Evolutionary conservation across 2,888 invertebrate species (phyloP).

Genomic region (Dione vanillae): DNA sequence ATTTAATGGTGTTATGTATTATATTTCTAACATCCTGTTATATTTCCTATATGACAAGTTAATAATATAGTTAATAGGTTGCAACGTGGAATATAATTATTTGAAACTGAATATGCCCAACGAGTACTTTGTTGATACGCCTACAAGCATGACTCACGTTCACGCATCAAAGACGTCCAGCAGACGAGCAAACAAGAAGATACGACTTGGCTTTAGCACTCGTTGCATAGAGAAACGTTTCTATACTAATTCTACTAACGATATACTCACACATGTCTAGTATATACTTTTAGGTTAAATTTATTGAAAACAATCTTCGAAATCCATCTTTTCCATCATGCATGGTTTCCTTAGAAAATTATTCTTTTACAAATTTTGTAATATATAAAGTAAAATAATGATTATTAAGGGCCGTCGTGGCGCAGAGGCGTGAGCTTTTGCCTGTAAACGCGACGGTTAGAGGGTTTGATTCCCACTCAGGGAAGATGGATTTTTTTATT

Average conservation of each 20-base stretch:
- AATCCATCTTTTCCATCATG: no score
- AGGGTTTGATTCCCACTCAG: no score
- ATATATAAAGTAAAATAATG: no score
- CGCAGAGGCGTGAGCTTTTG: no score
- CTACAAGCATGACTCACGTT: slow-evolving; percentile 70
- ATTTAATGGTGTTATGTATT: neutral
- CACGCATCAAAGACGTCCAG: slow-evolving; percentile 62
- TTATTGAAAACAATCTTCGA: no score
- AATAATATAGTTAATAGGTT: slow-evolving; percentile 32
- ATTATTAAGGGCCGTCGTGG: no score
- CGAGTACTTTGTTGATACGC: slow-evolving; percentile 37
- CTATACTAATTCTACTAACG: neutral
- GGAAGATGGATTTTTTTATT: no score
- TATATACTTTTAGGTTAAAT: no score
- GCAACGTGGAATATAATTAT: slow-evolving; percentile 35
- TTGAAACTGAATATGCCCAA: slow-evolving; percentile 39
- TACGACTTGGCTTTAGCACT: slow-evolving; percentile 35
- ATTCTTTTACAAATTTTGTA: no score
- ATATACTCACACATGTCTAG: no score
- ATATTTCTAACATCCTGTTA: neutral
- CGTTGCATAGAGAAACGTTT: neutral
- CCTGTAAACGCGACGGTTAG: no score
- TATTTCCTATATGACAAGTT: neutral
- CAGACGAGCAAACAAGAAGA: slow-evolving; percentile 67
- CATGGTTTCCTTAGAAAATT: no score